Evolutionary conservation across 2,797 vertebrate species (phyloP).

Genomic region (Rhincodon typus): DNA sequence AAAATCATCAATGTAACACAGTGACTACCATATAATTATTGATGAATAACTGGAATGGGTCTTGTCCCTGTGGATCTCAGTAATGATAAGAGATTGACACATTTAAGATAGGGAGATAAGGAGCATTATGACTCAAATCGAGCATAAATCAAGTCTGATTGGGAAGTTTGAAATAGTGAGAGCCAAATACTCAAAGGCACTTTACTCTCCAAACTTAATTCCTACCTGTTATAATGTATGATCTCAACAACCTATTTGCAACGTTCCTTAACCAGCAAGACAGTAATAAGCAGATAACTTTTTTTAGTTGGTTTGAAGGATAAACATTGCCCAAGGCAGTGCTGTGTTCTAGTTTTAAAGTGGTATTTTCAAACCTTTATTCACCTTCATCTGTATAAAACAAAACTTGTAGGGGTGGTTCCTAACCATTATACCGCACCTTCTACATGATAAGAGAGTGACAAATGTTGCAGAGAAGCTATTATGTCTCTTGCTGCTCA

Average conservation of each 20-base stretch:
- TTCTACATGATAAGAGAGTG: not conserved
- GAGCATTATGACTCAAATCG: not conserved
- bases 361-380: not conserved
- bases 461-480: not conserved
- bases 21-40: not conserved
- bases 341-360: not conserved
- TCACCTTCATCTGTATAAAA: not conserved
- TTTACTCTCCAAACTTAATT: not conserved
- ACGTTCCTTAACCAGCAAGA: not conserved
- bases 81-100: not conserved
- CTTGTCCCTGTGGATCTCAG: not conserved
- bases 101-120: not conserved
- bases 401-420: no score
- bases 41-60: not conserved
- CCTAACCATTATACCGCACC: no score
- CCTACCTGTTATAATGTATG: not conserved
- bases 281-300: not conserved
- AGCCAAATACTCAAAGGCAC: not conserved
- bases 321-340: not conserved
- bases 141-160: not conserved
- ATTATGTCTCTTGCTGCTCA: no score
- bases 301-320: not conserved
- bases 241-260: not conserved
- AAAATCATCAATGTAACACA: no score
- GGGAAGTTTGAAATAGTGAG: not conserved